Evolutionary conservation across 2,113 vertebrate species (phyloP), one percentile per base, ranked within the genome.

Genomic region (Aspidoscelis tigris): DNA sequence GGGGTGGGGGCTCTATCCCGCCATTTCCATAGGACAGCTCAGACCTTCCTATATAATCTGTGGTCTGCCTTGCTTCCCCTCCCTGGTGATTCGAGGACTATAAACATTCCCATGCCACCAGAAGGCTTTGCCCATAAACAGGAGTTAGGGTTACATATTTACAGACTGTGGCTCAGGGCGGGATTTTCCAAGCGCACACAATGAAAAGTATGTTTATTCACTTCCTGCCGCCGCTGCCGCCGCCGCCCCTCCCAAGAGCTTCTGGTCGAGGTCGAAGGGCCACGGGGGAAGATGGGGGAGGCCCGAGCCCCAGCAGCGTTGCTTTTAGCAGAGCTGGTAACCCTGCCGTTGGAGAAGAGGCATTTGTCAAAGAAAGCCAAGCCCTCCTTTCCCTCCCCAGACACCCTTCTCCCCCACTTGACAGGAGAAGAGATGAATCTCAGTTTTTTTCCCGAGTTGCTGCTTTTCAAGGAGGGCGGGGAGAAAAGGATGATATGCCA

Each of bases 331-430:
- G 73, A 50, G 6, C 53, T 16, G 73, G 7, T 1, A 39, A 75
- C 7, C 14, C 24, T 16, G 65, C 0, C 80, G 1, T 0, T 2
- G 0, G 4, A 68, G 44, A 39, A 64, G 71, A 87, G 83, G 76
- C 33, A 78, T 44, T 86, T 75, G 84, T 86, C 84, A 1, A 0
- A 44, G 2, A 78, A 88, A 76, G 20, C 74, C 43, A 16, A 1
- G n/a, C 73, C 78, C 86, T 83, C 69, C 20, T 58, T 11, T 72
- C 26, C 64, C 78, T 77, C 65, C 21, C 66, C 77, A 33, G 71
- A 78, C n/a, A 4, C 83, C 91, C 44, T 88, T 92, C 87, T 84
- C 44, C 81, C 81, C 86, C 0, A 9, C 2, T 83, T 85, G 93
- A 82, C 84, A 0, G 10, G 83, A 80, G 65, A n/a, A 76, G 41